These are phyloP conservation scores for Xyliphius kryptos DNA, from an alignment of 2,113 vertebrate species.

Conservation along the genomic window DNA sequence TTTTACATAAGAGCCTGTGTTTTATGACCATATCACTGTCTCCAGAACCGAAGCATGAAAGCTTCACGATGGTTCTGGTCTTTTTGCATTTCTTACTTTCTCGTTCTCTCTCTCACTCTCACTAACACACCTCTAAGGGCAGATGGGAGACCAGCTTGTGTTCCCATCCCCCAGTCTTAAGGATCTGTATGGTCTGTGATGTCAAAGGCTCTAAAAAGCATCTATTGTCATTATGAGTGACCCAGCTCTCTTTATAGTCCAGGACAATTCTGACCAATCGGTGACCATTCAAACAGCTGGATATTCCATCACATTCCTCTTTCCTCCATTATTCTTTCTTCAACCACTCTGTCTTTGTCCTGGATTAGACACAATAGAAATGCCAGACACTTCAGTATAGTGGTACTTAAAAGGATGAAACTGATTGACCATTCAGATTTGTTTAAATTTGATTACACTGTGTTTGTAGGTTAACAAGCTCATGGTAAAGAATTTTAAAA, in stretches of 20 bases:
- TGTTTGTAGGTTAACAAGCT: background rate
- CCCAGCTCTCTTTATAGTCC: slow-evolving; percentile 58
- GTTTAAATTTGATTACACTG: background rate
- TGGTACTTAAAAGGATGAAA: no score
- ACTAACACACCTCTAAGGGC: slow-evolving; percentile 44
- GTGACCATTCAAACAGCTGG: slow-evolving; percentile 58
- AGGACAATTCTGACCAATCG: slow-evolving; percentile 54
- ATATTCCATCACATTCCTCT: slow-evolving; percentile 47
- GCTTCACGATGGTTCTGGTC: background rate
- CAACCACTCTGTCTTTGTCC: slow-evolving; percentile 31
- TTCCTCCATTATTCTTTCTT: slow-evolving; percentile 44
- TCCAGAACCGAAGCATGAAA: no score
- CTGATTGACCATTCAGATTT: background rate
- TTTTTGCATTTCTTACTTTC: slow-evolving; percentile 14
- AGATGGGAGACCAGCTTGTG: slow-evolving; percentile 58
- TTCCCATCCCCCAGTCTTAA: slow-evolving; percentile 22
- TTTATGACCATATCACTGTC: no score
- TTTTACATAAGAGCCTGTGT: no score
- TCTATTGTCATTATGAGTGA: slow-evolving; percentile 64
- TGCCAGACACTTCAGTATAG: no score
- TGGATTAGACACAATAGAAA: background rate
- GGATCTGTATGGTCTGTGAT: slow-evolving; percentile 51
- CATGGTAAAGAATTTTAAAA: slow-evolving; percentile 5
- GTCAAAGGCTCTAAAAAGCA: slow-evolving; percentile 51
- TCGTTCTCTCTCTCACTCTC: slow-evolving; percentile 10